Conservation (phyloP, 2,113 vertebrate genomes). For the Zeus faber region DNA sequence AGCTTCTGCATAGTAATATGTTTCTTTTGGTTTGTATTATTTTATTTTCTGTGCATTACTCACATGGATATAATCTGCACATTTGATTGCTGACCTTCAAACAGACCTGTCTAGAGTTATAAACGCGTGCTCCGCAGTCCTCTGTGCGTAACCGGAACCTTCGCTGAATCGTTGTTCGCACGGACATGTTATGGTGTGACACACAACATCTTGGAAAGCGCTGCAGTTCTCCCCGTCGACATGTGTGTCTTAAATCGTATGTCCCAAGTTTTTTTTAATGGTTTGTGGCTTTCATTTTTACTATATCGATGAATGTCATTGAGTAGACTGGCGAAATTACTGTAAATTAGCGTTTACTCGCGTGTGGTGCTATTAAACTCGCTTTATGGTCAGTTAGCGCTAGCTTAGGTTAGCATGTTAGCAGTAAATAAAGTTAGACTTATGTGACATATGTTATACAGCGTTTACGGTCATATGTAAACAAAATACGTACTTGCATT, state of each 20-base stretch:
- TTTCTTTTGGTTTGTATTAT: no score
- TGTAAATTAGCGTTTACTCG: neutral
- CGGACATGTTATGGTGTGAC: conserved; percentile 63
- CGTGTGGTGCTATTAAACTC: neutral
- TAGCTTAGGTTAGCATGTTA: conserved; percentile 52
- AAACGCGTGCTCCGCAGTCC: neutral
- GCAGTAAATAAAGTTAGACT: neutral
- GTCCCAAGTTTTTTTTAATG: neutral
- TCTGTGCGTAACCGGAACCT: conserved; percentile 32
- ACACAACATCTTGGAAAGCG: conserved; percentile 64
- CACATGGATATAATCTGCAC: no score
- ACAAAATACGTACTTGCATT: neutral
- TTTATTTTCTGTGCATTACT: no score
- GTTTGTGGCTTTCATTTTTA: conserved; percentile 19
- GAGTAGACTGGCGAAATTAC: neutral
- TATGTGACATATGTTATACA: neutral
- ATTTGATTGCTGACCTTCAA: no score
- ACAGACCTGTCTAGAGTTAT: neutral
- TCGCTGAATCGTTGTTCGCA: rapidly evolving
- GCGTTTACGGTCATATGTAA: neutral
- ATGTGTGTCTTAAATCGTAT: conserved; percentile 32
- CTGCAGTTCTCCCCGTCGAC: conserved; percentile 8
- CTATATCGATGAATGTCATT: neutral
- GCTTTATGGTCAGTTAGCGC: conserved; percentile 36
- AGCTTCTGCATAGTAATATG: no score